These are phyloP conservation scores for Thecophora atra DNA, from an alignment of 2,888 invertebrate species.

Conservation along the genomic window DNA sequence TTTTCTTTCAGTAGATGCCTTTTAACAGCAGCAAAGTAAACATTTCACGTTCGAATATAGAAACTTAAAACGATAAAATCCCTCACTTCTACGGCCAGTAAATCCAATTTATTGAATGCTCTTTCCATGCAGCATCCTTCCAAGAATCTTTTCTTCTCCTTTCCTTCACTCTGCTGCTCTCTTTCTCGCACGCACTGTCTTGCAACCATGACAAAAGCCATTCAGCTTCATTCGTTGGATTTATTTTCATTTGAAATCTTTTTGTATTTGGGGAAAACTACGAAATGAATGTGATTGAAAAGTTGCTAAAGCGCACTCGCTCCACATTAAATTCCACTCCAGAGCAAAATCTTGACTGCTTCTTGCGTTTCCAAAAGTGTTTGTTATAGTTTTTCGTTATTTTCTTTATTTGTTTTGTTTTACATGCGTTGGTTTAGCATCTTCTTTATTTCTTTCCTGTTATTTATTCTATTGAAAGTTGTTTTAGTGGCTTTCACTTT, in stretches of 20 bases:
- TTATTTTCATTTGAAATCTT: not conserved
- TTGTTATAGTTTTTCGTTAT: not conserved
- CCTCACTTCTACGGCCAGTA: not conserved
- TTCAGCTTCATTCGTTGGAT: not conserved
- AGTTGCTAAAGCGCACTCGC: not conserved
- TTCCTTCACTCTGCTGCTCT: too few species aligned
- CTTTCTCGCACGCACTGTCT: too few species aligned
- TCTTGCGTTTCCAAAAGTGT: not conserved
- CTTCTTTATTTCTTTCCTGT: too few species aligned
- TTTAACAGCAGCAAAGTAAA: not conserved
- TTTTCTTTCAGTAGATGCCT: too few species aligned
- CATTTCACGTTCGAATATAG: not conserved
- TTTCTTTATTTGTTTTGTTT: too few species aligned
- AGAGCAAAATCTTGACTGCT: not conserved
- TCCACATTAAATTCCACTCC: not conserved
- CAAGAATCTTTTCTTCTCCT: not conserved
- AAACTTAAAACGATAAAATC: not conserved
- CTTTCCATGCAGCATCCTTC: not conserved
- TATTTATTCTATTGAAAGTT: too few species aligned
- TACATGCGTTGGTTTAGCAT: too few species aligned
- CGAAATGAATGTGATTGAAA: not conserved
- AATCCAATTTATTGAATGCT: not conserved
- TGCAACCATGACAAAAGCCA: not conserved
- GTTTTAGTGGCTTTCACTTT: too few species aligned
- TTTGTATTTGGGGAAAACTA: not conserved